These are phyloP conservation scores for Butorides virescens DNA, from an alignment of 2,113 vertebrate species.

Conservation along the genomic window DNA sequence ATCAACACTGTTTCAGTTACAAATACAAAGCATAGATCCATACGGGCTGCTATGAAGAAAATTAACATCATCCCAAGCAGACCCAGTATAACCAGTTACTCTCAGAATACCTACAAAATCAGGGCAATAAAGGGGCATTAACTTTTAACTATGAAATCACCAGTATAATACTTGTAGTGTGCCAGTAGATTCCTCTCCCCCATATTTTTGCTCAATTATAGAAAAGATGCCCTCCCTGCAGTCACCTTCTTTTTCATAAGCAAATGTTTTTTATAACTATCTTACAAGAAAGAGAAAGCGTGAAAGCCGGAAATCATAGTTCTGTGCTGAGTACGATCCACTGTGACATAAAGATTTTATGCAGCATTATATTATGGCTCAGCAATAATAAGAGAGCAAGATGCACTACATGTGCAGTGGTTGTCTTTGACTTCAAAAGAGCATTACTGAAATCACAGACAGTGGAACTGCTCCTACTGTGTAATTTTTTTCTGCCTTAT, in stretches of 20 bases:
- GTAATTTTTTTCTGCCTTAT: background rate
- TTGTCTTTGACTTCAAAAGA: background rate
- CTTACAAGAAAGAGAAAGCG: background rate
- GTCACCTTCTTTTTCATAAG: background rate
- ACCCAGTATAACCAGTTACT: background rate
- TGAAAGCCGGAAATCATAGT: background rate
- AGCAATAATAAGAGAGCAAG: background rate
- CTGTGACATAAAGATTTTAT: conserved; percentile 8
- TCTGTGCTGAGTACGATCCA: background rate
- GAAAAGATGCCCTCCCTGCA: background rate
- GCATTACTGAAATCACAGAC: background rate
- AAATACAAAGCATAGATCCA: background rate
- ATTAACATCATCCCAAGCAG: background rate
- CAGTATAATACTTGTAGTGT: background rate
- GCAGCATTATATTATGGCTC: background rate
- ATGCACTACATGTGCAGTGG: background rate
- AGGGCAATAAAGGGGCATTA: background rate
- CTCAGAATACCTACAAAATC: background rate
- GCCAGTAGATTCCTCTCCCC: background rate
- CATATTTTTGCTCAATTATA: background rate
- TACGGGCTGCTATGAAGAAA: background rate
- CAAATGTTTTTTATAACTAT: background rate
- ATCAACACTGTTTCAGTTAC: background rate
- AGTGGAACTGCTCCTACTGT: background rate
- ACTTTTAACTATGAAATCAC: background rate